Conservation (phyloP, 1,140 invertebrate species). For the Calliphora vicina region DNA sequence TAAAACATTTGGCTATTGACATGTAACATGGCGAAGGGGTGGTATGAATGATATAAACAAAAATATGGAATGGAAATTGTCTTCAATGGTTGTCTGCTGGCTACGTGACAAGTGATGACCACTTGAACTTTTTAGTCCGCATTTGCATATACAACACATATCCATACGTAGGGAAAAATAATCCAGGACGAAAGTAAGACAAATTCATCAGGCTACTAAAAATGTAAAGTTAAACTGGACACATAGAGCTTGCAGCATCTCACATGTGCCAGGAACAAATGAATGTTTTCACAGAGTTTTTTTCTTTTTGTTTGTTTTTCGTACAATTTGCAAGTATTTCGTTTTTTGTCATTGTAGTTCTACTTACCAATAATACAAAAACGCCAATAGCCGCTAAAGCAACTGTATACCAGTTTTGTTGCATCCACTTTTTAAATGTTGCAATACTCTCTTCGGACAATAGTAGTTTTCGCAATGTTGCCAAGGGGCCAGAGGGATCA, state of each 20-base stretch:
- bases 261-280: background rate
- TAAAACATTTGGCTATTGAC: constrained; percentile 10
- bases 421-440: constrained; percentile 84
- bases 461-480: constrained; percentile 85
- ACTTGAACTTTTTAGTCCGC: constrained; percentile 14
- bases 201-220: background rate
- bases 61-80: background rate
- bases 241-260: background rate
- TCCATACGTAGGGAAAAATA: background rate
- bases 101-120: constrained; percentile 1
- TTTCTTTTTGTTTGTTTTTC: background rate
- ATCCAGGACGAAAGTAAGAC: background rate
- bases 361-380: constrained; percentile 78
- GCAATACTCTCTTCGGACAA: constrained; percentile 89
- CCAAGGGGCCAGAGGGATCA: constrained; percentile 93
- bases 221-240: background rate
- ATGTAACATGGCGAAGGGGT: background rate
- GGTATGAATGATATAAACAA: background rate
- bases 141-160: background rate
- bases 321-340: background rate
- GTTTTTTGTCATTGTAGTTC: background rate
- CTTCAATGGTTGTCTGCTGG: background rate
- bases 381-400: constrained; percentile 77
- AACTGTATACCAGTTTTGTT: constrained; percentile 86
- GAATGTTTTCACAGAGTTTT: background rate